Conservation (phyloP, 1,140 invertebrate species). For the Drosophila auraria region DNA sequence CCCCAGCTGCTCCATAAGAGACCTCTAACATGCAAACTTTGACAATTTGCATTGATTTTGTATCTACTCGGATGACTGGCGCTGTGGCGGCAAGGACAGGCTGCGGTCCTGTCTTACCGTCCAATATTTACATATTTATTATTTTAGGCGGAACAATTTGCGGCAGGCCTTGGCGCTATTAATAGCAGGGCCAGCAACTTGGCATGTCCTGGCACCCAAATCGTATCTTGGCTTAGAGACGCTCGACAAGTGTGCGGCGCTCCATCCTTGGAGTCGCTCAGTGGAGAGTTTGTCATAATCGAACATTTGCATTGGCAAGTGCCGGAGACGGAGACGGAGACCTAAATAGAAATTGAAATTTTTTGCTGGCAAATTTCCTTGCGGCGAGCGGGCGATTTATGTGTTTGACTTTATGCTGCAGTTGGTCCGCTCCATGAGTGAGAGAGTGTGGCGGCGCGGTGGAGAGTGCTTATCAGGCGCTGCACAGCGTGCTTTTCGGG, state of each 20-base stretch:
- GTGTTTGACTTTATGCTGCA: slow-evolving; percentile 75
- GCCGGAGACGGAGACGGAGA: too few species aligned
- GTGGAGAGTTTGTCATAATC: slow-evolving; percentile 50
- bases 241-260: slow-evolving; percentile 32
- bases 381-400: slow-evolving; percentile 65
- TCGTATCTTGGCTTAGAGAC: slow-evolving; percentile 17
- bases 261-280: slow-evolving; percentile 14
- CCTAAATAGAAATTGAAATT: slow-evolving; percentile 61
- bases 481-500: slow-evolving; percentile 73
- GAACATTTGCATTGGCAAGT: slow-evolving; percentile 56
- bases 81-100: slow-evolving; percentile 14
- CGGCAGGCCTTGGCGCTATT: slow-evolving; percentile 40
- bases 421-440: slow-evolving; percentile 30
- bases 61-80: slow-evolving; percentile 7
- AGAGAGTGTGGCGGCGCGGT: slow-evolving; percentile 21
- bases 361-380: slow-evolving; percentile 27
- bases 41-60: slow-evolving; percentile 34
- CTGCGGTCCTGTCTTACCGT: slow-evolving; percentile 6
- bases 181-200: slow-evolving; percentile 29
- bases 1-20: not conserved
- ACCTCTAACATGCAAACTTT: slow-evolving; percentile 29
- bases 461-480: slow-evolving; percentile 68
- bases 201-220: slow-evolving; percentile 34
- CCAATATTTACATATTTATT: slow-evolving; percentile 60
- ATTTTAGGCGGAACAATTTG: slow-evolving; percentile 43